Base-by-base conservation (phyloP, 1,140 invertebrate species). In the Pseudomyrmex dendroicus region DNA sequence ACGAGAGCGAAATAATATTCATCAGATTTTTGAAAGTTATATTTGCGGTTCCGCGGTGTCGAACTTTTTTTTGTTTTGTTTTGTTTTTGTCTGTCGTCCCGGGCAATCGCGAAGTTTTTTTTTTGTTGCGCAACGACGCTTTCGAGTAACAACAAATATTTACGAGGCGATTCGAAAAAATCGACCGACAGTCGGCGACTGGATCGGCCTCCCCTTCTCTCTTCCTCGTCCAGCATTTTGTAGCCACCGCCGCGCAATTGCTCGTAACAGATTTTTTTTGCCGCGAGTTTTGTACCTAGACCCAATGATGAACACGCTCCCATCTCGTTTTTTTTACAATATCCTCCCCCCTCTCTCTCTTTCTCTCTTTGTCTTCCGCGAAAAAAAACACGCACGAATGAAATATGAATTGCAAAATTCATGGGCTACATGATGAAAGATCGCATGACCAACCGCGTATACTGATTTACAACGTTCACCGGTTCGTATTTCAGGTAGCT, bases 1-100 rank as follows among this genome's bases (percentile, higher is more conserved):
- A 59, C 46, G 44, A 61, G 52, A 84, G 25, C 56, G 20, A 84
- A 82, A 83, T 84, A 84, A 82, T 67, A 84, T 84, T 84, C 78
- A 67, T 82, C 77, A 72, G 54, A 57, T 67, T 84, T 68, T 48
- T 25, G 48, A 9, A 62, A 48, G 35, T 25, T 22, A 25, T 68
- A 67, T 84, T 68, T 54, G 57, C 17, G 4, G 57, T 68, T 20
- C 10, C 50, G 10, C 52, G 13, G 0, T 48, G 12, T 46, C 20
- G 44, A 1, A 12, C 10, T 54, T 25, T 73, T 73, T 64, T 25
- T 35, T 35, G n/a, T 35, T 35, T 20, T 20, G 20, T 20, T 20
- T 35, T 35, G 3, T 35, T 35, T 35, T 35, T 35, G 35, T 35
- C 35, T 7, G 35, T 35, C 35, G 35, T 72, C 2, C 5, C 22